Evolutionary conservation across 1,140 invertebrate genomes (phyloP).

Genomic region (Caenorhabditis latens): DNA sequence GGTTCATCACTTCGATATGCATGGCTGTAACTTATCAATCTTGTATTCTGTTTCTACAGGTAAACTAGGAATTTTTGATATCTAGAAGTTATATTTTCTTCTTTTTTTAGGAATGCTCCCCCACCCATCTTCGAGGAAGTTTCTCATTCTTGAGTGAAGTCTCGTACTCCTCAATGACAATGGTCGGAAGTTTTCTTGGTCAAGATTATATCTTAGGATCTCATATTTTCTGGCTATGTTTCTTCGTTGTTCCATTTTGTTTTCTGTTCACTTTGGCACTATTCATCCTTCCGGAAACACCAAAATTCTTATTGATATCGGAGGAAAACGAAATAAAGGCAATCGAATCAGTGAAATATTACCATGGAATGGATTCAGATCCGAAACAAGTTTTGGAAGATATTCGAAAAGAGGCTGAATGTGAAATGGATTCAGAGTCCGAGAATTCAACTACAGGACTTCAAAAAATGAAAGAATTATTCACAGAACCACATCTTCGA

Average conservation of each 20-base stretch:
- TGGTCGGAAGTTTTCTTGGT: slow-evolving; percentile 67
- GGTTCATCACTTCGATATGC: slow-evolving; percentile 63
- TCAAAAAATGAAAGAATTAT: slow-evolving; percentile 58
- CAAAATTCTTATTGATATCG: slow-evolving; percentile 67
- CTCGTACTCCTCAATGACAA: slow-evolving; percentile 65
- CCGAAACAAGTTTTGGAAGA: slow-evolving; percentile 39
- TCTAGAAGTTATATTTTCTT: no score
- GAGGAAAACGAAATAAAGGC: slow-evolving; percentile 59
- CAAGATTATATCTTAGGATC: slow-evolving; percentile 64
- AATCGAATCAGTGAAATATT: slow-evolving; percentile 62
- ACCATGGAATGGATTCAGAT: slow-evolving; percentile 56
- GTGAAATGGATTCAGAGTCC: background rate
- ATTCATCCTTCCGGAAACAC: slow-evolving; percentile 68
- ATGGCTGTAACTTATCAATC: slow-evolving; percentile 65
- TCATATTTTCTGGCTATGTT: slow-evolving; percentile 56
- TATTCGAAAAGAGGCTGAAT: slow-evolving; percentile 13
- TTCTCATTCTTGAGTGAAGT: slow-evolving; percentile 59
- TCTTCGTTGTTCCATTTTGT: slow-evolving; percentile 57
- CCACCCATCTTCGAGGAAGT: slow-evolving; percentile 65
- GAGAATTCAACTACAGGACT: background rate
- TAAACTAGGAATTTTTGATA: background rate
- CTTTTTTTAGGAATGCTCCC: slow-evolving; percentile 69
- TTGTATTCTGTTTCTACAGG: slow-evolving; percentile 68
- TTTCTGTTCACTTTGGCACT: slow-evolving; percentile 64
- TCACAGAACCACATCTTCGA: slow-evolving; percentile 61